phyloP scores from a whole-genome alignment of 2,113 vertebrate genomes.

The Corythoichthys haematopterus region DNA sequence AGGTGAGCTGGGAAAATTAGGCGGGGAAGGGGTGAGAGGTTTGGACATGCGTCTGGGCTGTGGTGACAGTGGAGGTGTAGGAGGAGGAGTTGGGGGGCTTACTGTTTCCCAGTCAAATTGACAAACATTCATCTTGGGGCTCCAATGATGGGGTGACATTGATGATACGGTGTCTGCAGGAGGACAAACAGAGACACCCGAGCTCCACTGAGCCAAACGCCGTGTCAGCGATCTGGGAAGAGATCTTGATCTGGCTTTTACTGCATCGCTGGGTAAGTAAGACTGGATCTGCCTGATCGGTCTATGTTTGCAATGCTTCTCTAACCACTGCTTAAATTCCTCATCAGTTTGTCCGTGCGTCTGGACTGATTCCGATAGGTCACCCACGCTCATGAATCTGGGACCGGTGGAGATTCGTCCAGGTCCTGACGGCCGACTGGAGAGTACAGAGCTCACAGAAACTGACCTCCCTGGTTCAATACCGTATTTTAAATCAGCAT shows the following conservation, averaged over 20 bases:
- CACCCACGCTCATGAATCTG: slow-evolving; percentile 58
- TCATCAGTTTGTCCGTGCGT: slow-evolving; percentile 12
- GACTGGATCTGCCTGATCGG: neutral
- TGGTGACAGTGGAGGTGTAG: slow-evolving; percentile 62
- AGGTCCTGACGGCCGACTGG: slow-evolving; percentile 63
- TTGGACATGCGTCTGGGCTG: slow-evolving; percentile 56
- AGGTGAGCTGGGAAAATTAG: slow-evolving; percentile 50
- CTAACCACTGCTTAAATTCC: slow-evolving; percentile 26
- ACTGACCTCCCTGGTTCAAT: slow-evolving; percentile 62
- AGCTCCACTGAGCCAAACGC: slow-evolving; percentile 46
- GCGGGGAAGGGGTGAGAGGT: slow-evolving; percentile 51
- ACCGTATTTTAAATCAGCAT: slow-evolving; percentile 71
- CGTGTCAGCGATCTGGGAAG: slow-evolving; percentile 58
- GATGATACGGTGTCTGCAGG: slow-evolving; percentile 6
- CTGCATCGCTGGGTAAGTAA: slow-evolving; percentile 22
- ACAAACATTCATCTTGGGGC: slow-evolving; percentile 31
- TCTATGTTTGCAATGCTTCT: neutral
- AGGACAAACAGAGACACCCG: slow-evolving; percentile 8
- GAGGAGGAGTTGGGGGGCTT: slow-evolving; percentile 64
- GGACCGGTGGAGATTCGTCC: slow-evolving; percentile 70
- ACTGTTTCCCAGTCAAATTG: slow-evolving; percentile 52
- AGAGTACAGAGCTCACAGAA: slow-evolving; percentile 70
- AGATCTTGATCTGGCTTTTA: slow-evolving; percentile 51
- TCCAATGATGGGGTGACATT: slow-evolving; percentile 21
- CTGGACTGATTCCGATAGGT: slow-evolving; percentile 43